Base-by-base conservation (phyloP, 2,888 invertebrate genomes). In the Drosophila phalerata region DNA sequence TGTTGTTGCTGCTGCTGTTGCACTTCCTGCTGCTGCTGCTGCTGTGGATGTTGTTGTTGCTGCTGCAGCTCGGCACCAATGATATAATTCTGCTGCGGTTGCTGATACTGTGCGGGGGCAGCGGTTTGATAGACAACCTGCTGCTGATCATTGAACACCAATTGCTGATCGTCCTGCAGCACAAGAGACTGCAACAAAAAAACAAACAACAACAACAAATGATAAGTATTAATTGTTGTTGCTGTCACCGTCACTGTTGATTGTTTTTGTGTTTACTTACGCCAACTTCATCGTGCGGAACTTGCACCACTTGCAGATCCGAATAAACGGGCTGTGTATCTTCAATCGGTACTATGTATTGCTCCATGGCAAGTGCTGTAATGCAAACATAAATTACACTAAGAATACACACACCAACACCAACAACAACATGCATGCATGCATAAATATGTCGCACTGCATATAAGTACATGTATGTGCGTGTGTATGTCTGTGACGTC, bases 301-400 rank as follows among this genome's bases (percentile, higher is more conserved):
- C 89, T 73, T 91, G 90, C 37, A 92, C 90, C 2, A 92, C 90
- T 77, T 93, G 92, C 60, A 92, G 80, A 89, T 94, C 95, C 73
- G 95, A 94, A 91, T 94, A 95, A 89, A 94, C 94, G 89, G 95
- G 94, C 91, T 95, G 94, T 73, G 95, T 90, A 82, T 95, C 95
- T 83, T 95, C 95, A 8, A 90, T 79, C 48, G 89, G 94, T 90
- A 95, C 94, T 88, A 95, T 95, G 92, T 94, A 95, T 93, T 94
- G 95, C 92, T 95, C 95, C 96, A 96, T 96, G 47, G 61, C 51
- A 42, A 25, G 37, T 45, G 37, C 77, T 76, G 37, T 15, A 68
- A 73, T 25, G 17, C 11, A 30, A 32, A 49, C 5, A 64, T 32
- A 22, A 22, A 17, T 42, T 61, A 22, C 22, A 13, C 25, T 51